Conservation (phyloP, 2,888 invertebrate species). For the Phymatocera aterrima region DNA sequence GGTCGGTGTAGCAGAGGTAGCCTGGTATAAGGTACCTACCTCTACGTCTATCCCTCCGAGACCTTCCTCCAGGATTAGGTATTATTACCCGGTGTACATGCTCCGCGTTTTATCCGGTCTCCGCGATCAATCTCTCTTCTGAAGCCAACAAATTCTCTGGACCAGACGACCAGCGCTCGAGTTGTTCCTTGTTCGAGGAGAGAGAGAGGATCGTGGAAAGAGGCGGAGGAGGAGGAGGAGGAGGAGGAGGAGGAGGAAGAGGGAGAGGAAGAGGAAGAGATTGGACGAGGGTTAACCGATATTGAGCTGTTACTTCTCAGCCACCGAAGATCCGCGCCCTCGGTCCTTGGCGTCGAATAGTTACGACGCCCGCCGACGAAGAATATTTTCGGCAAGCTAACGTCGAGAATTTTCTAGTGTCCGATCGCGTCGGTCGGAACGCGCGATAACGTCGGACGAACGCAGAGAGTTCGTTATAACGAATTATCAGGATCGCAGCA, state of each 20-base stretch:
- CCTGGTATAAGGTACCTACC: background rate
- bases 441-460: background rate
- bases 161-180: constrained; percentile 25
- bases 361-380: too few relatives aligned
- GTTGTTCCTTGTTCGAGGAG: background rate
- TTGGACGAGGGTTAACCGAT: constrained; percentile 22
- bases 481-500: background rate
- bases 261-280: background rate
- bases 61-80: constrained; percentile 60
- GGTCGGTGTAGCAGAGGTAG: constrained; percentile 28
- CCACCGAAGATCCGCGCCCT: background rate
- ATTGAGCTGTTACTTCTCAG: background rate
- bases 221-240: background rate
- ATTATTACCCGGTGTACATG: constrained; percentile 72
- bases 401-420: background rate
- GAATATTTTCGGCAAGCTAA: background rate
- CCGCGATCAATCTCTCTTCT: constrained; percentile 45
- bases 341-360: background rate
- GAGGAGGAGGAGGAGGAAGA: background rate
- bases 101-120: constrained; percentile 58
- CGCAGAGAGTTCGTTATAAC: background rate
- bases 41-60: constrained; percentile 65
- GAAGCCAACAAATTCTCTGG: constrained; percentile 35
- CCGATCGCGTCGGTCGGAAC: background rate
- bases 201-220: background rate